phyloP scores from a whole-genome alignment of 2,797 vertebrate genomes.

The Notamacropus eugenii region DNA sequence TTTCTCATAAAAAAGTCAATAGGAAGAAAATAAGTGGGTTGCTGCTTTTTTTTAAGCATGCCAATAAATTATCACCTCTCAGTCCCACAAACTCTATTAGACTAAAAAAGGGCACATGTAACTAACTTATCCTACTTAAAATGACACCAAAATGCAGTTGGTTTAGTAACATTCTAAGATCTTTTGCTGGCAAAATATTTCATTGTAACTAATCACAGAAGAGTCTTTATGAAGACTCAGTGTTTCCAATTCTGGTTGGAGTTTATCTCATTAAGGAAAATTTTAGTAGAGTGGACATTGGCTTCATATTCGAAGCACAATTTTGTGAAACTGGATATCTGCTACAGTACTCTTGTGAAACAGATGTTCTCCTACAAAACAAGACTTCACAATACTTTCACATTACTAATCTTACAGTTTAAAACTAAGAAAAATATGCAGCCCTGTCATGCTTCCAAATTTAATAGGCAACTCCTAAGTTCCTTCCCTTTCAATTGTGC shows the following conservation, averaged over 20 bases:
- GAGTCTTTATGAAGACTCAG: background rate
- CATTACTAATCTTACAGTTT: background rate
- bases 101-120: background rate
- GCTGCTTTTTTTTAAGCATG: constrained; percentile 17
- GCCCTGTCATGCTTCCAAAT: background rate
- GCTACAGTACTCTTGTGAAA: constrained; percentile 6
- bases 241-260: background rate
- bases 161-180: background rate
- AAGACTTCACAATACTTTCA: background rate
- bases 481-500: background rate
- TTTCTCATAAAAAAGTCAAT: constrained; percentile 47
- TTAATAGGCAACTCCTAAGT: background rate
- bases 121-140: background rate
- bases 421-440: background rate
- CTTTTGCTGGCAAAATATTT: background rate
- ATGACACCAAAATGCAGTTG: background rate
- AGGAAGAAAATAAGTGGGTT: constrained; percentile 47
- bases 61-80: constrained; percentile 28
- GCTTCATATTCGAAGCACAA: background rate
- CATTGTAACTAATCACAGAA: background rate
- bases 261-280: background rate
- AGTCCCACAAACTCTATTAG: accelerated
- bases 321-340: background rate
- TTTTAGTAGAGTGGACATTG: background rate
- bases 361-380: constrained; percentile 5